phyloP scores from a whole-genome alignment of 2,113 vertebrate genomes.

The Tragelaphus imberbis region DNA sequence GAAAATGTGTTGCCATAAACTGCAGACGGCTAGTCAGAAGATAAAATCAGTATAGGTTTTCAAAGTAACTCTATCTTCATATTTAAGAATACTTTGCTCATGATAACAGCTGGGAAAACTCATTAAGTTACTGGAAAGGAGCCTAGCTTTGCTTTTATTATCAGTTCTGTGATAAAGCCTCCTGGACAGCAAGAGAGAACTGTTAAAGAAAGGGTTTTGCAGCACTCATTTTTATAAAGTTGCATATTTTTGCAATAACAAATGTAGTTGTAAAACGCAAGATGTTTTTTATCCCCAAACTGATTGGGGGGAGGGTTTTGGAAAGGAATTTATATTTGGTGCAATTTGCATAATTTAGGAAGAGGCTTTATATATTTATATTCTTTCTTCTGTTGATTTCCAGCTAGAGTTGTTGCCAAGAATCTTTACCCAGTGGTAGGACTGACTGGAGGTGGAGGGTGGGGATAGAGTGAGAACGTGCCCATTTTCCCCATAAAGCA shows the following conservation, averaged over 20 bases:
- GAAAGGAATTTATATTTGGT: neutral
- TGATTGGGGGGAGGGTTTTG: neutral
- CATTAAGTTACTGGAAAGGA: constrained; percentile 32
- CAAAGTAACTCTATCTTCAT: constrained; percentile 16
- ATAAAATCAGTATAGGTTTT: neutral
- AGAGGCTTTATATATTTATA: neutral
- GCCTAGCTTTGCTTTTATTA: neutral
- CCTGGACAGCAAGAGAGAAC: neutral
- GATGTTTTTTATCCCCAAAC: neutral
- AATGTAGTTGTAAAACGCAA: neutral
- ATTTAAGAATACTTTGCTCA: neutral
- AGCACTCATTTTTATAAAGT: neutral
- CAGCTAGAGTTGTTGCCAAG: neutral
- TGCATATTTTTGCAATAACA: neutral
- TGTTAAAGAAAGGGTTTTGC: neutral
- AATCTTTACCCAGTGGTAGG: rapidly evolving
- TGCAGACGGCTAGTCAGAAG: neutral
- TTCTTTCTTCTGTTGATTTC: neutral
- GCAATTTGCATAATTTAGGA: neutral
- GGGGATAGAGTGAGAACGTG: neutral
- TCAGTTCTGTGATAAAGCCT: neutral
- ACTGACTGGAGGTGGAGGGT: rapidly evolving
- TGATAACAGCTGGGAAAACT: constrained; percentile 42
- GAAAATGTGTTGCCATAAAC: neutral
- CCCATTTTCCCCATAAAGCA: neutral